A percentile compares a stretch with the other conserved stretches of the same genome.
Conservation (phyloP, 1,140 invertebrate species). For the Theocolax elegans region DNA sequence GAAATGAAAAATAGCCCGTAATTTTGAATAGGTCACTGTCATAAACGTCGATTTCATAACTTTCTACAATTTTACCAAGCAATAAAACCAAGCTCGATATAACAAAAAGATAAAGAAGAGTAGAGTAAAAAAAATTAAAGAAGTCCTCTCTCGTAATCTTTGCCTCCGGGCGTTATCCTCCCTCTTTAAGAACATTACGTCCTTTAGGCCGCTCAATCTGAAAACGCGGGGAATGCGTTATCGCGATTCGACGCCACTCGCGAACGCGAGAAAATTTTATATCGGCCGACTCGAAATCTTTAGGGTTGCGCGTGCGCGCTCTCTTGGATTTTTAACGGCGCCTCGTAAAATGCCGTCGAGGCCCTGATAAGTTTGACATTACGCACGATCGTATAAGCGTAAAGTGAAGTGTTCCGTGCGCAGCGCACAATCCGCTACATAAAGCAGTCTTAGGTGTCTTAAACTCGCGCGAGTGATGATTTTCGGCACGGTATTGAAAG, state of each 20-base stretch:
- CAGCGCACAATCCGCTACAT: neutral
- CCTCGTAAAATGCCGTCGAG: conserved; percentile 44
- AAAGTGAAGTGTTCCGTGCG: neutral
- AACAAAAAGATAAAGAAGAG: neutral
- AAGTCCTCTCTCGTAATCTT: neutral
- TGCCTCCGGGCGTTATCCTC: neutral
- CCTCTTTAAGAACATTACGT: neutral
- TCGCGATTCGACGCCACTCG: neutral
- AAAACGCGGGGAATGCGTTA: neutral
- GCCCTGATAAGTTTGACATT: conserved; percentile 46
- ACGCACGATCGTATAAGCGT: conserved; percentile 29
- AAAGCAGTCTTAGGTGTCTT: neutral
- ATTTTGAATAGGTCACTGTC: too few relatives aligned
- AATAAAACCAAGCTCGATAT: too few relatives aligned
- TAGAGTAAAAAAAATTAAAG: neutral
- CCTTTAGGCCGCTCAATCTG: neutral
- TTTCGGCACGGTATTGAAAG: neutral
- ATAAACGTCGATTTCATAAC: too few relatives aligned
- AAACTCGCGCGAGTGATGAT: neutral
- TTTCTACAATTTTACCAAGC: too few relatives aligned
- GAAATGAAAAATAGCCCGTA: too few relatives aligned
- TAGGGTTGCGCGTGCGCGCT: conserved; percentile 9
- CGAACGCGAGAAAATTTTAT: conserved; percentile 20
- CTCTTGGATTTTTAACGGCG: conserved; percentile 37
- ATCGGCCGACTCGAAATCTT: conserved; percentile 28